Evolutionary conservation across 1,140 invertebrate genomes (phyloP).

Genomic region (Teleopsis dalmanni): DNA sequence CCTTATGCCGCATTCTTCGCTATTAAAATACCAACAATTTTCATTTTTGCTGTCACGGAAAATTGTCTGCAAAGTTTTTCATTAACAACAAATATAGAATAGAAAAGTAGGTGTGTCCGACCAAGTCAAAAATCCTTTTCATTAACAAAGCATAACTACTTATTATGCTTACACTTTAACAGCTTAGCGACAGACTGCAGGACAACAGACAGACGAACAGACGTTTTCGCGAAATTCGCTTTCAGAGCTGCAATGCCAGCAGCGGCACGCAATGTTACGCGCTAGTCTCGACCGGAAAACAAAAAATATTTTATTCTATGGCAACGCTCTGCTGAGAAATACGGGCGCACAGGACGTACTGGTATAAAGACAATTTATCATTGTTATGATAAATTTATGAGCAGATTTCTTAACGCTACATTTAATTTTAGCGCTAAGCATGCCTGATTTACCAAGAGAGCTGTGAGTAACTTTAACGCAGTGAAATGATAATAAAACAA

Average conservation of each 20-base stretch:
- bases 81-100: slow-evolving; percentile 7
- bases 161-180: too few species aligned
- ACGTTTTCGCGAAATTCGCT: too few species aligned
- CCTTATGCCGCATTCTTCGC: neutral
- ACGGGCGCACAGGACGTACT: neutral
- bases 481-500: too few species aligned
- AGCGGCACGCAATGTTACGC: slow-evolving; percentile 3
- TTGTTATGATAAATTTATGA: slow-evolving; percentile 35
- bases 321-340: neutral
- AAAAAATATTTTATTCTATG: slow-evolving; percentile 11
- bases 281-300: slow-evolving; percentile 12
- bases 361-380: slow-evolving; percentile 29
- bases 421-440: slow-evolving; percentile 9
- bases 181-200: too few species aligned
- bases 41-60: neutral
- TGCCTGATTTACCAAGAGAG: too few species aligned
- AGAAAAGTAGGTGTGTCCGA: too few species aligned
- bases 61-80: slow-evolving; percentile 9
- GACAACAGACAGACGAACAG: slow-evolving; percentile 7
- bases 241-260: too few species aligned
- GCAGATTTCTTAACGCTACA: slow-evolving; percentile 42
- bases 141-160: too few species aligned
- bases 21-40: too few species aligned
- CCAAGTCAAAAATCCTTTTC: too few species aligned
- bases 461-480: too few species aligned